Evolutionary conservation across 2,888 invertebrate species (phyloP).

Genomic region (Pammene fasciana): DNA sequence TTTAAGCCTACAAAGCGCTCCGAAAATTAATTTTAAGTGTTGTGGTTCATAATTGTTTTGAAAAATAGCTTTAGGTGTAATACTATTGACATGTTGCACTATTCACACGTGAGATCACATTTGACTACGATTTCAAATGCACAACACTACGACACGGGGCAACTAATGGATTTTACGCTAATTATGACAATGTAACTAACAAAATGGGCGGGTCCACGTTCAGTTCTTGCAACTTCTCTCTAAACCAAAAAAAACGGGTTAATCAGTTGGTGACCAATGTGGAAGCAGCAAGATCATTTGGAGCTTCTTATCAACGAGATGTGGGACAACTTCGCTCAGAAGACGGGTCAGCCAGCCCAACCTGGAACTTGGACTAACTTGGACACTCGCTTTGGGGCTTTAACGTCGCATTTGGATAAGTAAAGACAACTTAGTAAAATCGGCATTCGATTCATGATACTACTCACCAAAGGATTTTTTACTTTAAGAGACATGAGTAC

Average conservation of each 20-base stretch:
- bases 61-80: not conserved
- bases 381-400: not conserved
- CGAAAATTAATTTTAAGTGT: constrained; percentile 9
- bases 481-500: not conserved
- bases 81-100: constrained; percentile 2
- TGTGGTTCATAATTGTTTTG: not conserved
- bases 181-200: constrained; percentile 29
- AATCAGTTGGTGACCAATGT: not conserved
- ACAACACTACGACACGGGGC: constrained; percentile 30
- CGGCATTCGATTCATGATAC: not conserved
- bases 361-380: not conserved
- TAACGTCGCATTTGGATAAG: not conserved
- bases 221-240: constrained; percentile 50
- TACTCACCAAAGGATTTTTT: not conserved
- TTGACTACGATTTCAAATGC: constrained; percentile 29
- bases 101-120: constrained; percentile 6
- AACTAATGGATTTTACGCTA: constrained; percentile 22
- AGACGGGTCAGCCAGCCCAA: not conserved
- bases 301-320: not conserved
- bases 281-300: not conserved
- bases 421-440: not conserved
- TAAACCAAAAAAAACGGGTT: constrained; percentile 14
- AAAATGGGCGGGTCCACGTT: constrained; percentile 25
- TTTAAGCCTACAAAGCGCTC: constrained; percentile 45
- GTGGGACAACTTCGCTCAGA: constrained; percentile 2